A percentile compares a stretch with the other conserved stretches of the same genome.
phyloP scores from a whole-genome alignment of 2,797 vertebrate genomes.

The Oreochromis grahami region DNA sequence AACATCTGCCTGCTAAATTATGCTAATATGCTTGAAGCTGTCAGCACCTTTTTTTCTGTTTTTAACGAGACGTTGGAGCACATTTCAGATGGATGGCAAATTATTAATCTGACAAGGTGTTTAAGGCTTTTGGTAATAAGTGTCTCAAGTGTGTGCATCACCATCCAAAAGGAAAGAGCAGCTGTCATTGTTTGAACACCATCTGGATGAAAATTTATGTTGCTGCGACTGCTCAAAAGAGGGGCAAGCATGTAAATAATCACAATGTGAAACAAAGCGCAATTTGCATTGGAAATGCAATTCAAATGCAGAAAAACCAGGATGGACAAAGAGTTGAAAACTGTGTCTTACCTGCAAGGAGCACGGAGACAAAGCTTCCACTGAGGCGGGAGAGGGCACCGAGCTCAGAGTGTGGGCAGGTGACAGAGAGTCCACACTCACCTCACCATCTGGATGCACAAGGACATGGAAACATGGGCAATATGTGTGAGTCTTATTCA shows the following conservation, averaged over 20 bases:
- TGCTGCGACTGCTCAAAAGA: not conserved
- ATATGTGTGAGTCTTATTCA: not conserved
- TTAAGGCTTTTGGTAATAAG: slow-evolving; percentile 70
- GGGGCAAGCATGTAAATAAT: slow-evolving; percentile 22
- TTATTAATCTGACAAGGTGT: slow-evolving; percentile 74
- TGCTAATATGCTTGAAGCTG: slow-evolving; percentile 67
- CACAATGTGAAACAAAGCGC: not conserved
- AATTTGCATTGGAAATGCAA: slow-evolving; percentile 52
- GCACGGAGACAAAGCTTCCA: slow-evolving; percentile 76
- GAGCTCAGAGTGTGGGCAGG: slow-evolving; percentile 83
- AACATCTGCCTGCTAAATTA: slow-evolving; percentile 69
- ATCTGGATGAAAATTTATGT: slow-evolving; percentile 41
- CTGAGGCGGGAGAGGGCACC: slow-evolving; percentile 78
- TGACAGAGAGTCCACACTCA: slow-evolving; percentile 77
- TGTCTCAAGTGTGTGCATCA: slow-evolving; percentile 37
- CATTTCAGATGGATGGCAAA: slow-evolving; percentile 39
- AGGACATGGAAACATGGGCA: slow-evolving; percentile 28
- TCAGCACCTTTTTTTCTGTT: slow-evolving; percentile 65
- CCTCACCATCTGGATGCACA: slow-evolving; percentile 76
- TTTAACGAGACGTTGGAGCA: slow-evolving; percentile 38
- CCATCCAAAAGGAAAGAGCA: slow-evolving; percentile 43
- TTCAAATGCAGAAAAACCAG: slow-evolving; percentile 6
- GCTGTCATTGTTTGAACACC: slow-evolving; percentile 56
- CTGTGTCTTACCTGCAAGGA: slow-evolving; percentile 81
- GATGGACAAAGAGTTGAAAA: slow-evolving; percentile 9